Evolutionary conservation across 2,888 invertebrate genomes (phyloP).

Genomic region (Aromia moschata): DNA sequence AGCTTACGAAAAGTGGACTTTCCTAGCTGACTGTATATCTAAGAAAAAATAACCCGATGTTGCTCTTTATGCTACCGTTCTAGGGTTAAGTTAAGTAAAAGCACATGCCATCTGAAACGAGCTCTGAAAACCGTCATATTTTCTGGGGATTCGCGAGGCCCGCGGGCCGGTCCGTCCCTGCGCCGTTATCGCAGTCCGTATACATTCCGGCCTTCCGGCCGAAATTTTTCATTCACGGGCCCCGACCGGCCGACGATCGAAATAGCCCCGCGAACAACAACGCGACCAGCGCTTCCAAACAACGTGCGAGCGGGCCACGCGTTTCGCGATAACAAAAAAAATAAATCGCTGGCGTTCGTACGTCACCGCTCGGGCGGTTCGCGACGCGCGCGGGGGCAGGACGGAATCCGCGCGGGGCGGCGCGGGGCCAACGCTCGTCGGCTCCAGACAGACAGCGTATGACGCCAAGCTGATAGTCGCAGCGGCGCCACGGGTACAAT

Average conservation of each 20-base stretch:
- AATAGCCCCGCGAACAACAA: constrained; percentile 7
- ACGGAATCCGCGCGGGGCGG: constrained; percentile 55
- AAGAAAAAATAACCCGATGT: no score
- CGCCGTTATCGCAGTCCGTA: no score
- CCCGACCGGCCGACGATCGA: background rate
- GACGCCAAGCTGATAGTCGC: constrained; percentile 64
- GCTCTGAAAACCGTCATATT: no score
- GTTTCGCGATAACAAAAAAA: constrained; percentile 26
- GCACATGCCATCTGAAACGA: no score
- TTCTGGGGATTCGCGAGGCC: no score
- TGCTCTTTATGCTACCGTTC: no score
- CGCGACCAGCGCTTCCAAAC: background rate
- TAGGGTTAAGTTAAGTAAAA: no score
- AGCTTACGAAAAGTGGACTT: no score
- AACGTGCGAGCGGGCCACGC: constrained; percentile 20
- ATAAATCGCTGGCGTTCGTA: constrained; percentile 29
- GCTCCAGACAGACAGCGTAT: constrained; percentile 61
- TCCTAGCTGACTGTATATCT: no score
- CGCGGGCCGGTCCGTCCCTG: no score
- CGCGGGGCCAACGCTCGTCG: constrained; percentile 54
- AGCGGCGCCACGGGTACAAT: constrained; percentile 63
- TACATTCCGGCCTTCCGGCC: background rate
- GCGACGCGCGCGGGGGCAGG: constrained; percentile 48
- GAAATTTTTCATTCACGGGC: constrained; percentile 3
- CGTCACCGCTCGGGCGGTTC: constrained; percentile 28